phyloP scores from a whole-genome alignment of 2,888 invertebrate species.

The Caenorhabditis sp. region DNA sequence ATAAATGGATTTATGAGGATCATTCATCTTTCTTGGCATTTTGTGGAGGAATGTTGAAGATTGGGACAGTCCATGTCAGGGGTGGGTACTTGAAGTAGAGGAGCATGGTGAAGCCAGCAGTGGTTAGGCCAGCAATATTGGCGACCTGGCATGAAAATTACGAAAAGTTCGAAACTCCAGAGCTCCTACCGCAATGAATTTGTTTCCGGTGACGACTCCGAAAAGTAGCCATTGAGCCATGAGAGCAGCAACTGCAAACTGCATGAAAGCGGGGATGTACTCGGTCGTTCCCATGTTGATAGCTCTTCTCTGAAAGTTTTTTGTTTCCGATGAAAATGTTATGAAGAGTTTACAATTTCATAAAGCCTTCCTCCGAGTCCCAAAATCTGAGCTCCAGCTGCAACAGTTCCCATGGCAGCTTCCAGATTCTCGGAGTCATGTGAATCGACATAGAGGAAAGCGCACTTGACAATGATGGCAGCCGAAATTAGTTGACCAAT shows the following conservation, averaged over 20 bases:
- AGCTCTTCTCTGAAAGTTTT: conserved; percentile 73
- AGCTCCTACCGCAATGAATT: conserved; percentile 76
- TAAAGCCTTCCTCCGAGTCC: conserved; percentile 78
- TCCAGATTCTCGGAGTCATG: conserved; percentile 32
- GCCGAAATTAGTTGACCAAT: conserved; percentile 74
- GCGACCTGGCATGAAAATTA: conserved; percentile 73
- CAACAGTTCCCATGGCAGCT: conserved; percentile 80
- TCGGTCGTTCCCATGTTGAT: conserved; percentile 79
- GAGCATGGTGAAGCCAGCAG: conserved; percentile 77
- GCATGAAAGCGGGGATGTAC: conserved; percentile 80
- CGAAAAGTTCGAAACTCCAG: background rate
- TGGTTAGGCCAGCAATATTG: conserved; percentile 78
- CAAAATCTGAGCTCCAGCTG: conserved; percentile 80
- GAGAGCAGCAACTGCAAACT: conserved; percentile 79
- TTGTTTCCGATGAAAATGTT: too few species aligned
- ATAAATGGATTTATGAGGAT: background rate
- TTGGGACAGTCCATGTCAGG: conserved; percentile 81
- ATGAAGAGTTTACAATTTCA: too few species aligned
- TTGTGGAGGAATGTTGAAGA: conserved; percentile 77
- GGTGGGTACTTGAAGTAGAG: conserved; percentile 82
- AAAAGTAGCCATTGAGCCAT: conserved; percentile 80
- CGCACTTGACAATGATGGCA: conserved; percentile 64
- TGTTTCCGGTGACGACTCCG: conserved; percentile 77
- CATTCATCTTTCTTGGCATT: conserved; percentile 69
- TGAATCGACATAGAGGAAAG: conserved; percentile 78